A percentile compares a stretch with the other conserved stretches of the same genome.
These are phyloP conservation scores for Arenaria interpres DNA, from an alignment of 2,113 vertebrate genomes.

Conservation along the genomic window DNA sequence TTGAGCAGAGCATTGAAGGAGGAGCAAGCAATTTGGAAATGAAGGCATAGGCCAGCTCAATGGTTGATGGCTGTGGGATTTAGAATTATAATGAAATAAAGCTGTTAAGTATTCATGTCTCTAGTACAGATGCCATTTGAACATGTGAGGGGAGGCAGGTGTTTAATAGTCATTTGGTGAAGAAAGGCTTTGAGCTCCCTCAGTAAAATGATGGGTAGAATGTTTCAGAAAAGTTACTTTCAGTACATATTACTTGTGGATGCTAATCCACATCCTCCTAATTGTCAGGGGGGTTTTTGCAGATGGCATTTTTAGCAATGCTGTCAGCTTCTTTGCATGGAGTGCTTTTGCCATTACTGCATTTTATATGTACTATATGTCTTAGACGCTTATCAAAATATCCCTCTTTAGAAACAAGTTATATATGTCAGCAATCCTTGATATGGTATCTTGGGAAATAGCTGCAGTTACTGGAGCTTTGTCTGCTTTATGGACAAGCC, in stretches of 20 bases:
- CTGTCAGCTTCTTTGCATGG: neutral
- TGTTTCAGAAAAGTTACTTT: neutral
- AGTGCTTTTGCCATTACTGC: neutral
- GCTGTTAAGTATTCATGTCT: neutral
- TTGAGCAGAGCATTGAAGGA: neutral
- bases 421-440: neutral
- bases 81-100: neutral
- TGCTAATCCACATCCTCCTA: neutral
- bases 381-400: neutral
- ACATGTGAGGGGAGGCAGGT: neutral
- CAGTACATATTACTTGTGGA: neutral
- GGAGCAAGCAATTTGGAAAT: neutral
- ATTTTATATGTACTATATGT: neutral
- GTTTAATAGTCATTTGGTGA: neutral
- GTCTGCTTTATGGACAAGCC: neutral
- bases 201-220: neutral
- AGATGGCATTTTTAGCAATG: constrained; percentile 5
- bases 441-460: neutral
- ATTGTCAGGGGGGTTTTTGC: neutral
- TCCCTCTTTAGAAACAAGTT: neutral
- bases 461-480: neutral
- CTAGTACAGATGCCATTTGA: neutral
- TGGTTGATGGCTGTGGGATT: neutral
- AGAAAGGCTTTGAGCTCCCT: neutral
- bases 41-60: neutral